A percentile compares a stretch with the other conserved stretches of the same genome.
phyloP scores from a whole-genome alignment of 2,888 invertebrate genomes.

The Leptura quadrifasciata region DNA sequence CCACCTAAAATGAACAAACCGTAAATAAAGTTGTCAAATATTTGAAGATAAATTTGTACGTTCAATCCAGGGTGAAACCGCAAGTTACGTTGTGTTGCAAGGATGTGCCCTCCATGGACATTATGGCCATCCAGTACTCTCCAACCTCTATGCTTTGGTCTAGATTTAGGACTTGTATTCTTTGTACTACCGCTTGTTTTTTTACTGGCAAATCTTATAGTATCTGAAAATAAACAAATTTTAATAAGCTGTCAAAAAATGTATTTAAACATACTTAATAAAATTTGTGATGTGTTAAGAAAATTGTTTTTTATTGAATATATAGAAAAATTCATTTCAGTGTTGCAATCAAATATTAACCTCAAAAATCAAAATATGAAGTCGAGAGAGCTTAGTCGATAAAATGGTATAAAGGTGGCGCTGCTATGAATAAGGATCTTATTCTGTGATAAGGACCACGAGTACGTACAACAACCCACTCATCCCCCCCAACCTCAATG shows the following conservation, averaged over 20 bases:
- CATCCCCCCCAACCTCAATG: too few species aligned
- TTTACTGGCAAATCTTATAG: constrained; percentile 80
- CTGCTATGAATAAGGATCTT: too few species aligned
- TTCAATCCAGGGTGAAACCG: constrained; percentile 89
- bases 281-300: constrained; percentile 4
- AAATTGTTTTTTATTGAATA: constrained; percentile 18
- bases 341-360: too few species aligned
- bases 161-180: constrained; percentile 80
- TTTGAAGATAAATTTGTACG: constrained; percentile 74
- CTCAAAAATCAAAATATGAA: too few species aligned
- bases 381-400: too few species aligned
- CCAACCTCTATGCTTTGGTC: constrained; percentile 87
- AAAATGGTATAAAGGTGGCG: too few species aligned
- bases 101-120: constrained; percentile 81
- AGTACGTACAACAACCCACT: too few species aligned
- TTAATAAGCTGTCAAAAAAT: neutral
- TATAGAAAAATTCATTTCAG: constrained; percentile 20
- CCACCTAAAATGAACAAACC: constrained; percentile 80
- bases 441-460: too few species aligned
- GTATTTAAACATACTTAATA: constrained; percentile 25
- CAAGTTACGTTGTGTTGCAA: constrained; percentile 81
- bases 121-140: constrained; percentile 83
- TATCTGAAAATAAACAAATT: constrained; percentile 5
- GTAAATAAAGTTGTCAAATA: constrained; percentile 12
- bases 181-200: constrained; percentile 84